A percentile compares a stretch with the other conserved stretches of the same genome.
phyloP scores from a whole-genome alignment of 2,113 vertebrate species.

The Gallinago jamesoni region DNA sequence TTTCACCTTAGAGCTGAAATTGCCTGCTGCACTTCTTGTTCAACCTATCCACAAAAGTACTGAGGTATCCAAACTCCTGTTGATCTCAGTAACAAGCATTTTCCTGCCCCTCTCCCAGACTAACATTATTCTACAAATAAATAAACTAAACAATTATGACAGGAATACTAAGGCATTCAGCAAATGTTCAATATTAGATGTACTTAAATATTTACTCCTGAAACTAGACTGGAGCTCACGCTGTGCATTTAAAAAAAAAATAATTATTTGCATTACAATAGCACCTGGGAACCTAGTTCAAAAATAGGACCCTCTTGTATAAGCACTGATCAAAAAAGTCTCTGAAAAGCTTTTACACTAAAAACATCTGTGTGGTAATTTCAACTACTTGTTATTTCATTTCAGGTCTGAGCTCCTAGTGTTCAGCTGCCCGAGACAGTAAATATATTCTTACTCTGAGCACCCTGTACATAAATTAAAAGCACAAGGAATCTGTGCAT shows the following conservation, averaged over 20 bases:
- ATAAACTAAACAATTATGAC: background rate
- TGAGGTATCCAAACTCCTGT: fast-evolving
- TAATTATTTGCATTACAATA: background rate
- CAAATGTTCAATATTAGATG: conserved; percentile 16
- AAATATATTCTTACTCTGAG: conserved; percentile 9
- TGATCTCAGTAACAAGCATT: background rate
- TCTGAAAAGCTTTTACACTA: conserved; percentile 4
- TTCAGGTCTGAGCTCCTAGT: background rate
- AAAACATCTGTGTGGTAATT: background rate
- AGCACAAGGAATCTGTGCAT: background rate
- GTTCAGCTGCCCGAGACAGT: background rate
- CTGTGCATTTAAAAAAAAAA: background rate
- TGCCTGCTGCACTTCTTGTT: background rate
- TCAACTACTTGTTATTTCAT: background rate
- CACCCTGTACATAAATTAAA: background rate
- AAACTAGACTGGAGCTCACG: background rate
- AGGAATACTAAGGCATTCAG: background rate
- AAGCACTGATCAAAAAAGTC: background rate
- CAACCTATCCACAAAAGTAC: background rate
- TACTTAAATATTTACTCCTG: conserved; percentile 56
- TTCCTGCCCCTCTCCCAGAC: fast-evolving
- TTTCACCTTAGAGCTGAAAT: background rate
- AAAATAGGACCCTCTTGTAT: background rate
- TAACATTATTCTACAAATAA: background rate
- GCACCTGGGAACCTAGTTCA: conserved; percentile 20